phyloP scores from a whole-genome alignment of 2,888 invertebrate species.

The Schizotus pectinicornis region DNA sequence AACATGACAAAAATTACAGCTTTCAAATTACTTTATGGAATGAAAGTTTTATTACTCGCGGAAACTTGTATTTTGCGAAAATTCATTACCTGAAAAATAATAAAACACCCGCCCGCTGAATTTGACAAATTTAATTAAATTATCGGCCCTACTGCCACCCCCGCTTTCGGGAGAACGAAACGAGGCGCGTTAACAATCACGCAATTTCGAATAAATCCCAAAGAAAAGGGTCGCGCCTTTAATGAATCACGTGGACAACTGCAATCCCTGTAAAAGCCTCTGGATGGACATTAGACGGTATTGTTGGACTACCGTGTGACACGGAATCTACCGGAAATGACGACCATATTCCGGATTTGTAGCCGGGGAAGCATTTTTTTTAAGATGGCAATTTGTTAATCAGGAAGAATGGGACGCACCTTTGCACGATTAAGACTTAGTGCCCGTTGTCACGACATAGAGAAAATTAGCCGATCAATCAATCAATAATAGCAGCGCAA shows the following conservation, averaged over 20 bases:
- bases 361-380: slow-evolving; percentile 54
- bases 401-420: slow-evolving; percentile 57
- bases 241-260: slow-evolving; percentile 55
- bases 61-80: slow-evolving; percentile 35
- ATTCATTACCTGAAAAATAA: slow-evolving; percentile 26
- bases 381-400: slow-evolving; percentile 57
- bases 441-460: slow-evolving; percentile 55
- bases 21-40: slow-evolving; percentile 48
- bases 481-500: slow-evolving; percentile 39
- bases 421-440: slow-evolving; percentile 53
- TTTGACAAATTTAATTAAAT: slow-evolving; percentile 20
- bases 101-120: slow-evolving; percentile 4
- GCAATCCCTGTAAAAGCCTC: slow-evolving; percentile 55
- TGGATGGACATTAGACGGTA: slow-evolving; percentile 43
- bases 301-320: slow-evolving; percentile 52
- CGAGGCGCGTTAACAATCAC: slow-evolving; percentile 1
- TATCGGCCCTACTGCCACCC: background rate
- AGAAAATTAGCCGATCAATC: slow-evolving; percentile 47
- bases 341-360: slow-evolving; percentile 53
- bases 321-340: slow-evolving; percentile 55
- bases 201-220: background rate
- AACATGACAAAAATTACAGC: slow-evolving; percentile 53
- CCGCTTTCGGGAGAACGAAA: no score
- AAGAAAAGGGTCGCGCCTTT: slow-evolving; percentile 26
- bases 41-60: slow-evolving; percentile 48